Conservation (phyloP, 2,888 invertebrate genomes). For the Aporophyla nigra region DNA sequence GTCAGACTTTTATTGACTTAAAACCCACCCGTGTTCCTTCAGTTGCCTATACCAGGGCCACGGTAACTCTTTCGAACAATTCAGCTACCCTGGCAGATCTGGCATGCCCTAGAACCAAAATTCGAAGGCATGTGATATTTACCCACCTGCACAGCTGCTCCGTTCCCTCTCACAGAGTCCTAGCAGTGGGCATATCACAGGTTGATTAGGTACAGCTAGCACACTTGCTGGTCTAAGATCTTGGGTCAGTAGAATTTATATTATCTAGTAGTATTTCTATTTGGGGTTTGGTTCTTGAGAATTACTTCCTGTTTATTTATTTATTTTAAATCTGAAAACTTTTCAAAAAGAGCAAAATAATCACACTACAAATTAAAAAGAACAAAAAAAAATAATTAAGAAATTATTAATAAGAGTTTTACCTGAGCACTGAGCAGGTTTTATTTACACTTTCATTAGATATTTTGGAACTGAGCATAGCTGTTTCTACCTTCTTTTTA, state of each 20-base stretch:
- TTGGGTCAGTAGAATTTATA: no score
- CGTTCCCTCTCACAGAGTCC: neutral
- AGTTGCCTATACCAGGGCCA: no score
- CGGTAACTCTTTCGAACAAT: no score
- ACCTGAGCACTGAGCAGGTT: no score
- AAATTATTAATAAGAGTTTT: no score
- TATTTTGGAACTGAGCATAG: neutral
- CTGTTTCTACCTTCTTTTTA: neutral
- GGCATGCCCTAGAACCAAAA: neutral
- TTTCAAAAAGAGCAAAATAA: no score
- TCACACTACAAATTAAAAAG: no score
- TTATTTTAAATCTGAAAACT: neutral
- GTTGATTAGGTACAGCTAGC: neutral
- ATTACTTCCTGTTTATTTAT: neutral
- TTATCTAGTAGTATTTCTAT: no score
- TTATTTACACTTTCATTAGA: neutral
- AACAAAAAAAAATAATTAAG: no score
- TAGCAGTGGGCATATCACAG: neutral
- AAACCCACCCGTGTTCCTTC: no score
- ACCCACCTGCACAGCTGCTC: neutral
- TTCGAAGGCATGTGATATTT: neutral
- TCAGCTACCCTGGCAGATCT: no score
- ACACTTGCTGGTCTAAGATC: neutral
- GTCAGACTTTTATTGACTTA: no score
- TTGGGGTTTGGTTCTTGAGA: neutral